These are phyloP conservation scores for Papilio polytes DNA, from an alignment of 1,140 invertebrate genomes.

Conservation along the genomic window DNA sequence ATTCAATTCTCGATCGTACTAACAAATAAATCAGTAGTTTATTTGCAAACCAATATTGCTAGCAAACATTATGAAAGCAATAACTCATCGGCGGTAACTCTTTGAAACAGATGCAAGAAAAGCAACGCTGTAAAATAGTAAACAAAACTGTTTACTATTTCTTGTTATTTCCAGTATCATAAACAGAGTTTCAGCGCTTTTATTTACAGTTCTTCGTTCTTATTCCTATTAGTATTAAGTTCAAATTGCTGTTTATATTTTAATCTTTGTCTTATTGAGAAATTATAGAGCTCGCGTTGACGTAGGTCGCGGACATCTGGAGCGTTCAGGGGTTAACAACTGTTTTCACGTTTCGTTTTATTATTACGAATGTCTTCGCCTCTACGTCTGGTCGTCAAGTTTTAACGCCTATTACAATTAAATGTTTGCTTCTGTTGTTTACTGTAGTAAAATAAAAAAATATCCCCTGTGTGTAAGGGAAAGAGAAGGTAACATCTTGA, in stretches of 20 bases:
- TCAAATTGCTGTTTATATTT: constrained; percentile 2
- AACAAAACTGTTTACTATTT: constrained; percentile 67
- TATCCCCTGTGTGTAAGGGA: constrained; percentile 13
- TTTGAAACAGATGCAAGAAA: constrained; percentile 29
- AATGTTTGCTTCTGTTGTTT: background rate
- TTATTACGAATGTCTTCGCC: constrained; percentile 43
- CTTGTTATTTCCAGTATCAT: constrained; percentile 66
- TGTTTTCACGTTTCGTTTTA: constrained; percentile 51
- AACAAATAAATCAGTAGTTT: constrained; percentile 38
- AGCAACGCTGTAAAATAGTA: constrained; percentile 56
- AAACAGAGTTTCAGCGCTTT: constrained; percentile 53
- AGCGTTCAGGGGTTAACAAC: constrained; percentile 42
- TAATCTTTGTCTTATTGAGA: constrained; percentile 50
- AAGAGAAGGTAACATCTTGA: no score
- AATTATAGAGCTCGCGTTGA: constrained; percentile 51
- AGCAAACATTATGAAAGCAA: constrained; percentile 37
- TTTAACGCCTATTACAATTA: no score
- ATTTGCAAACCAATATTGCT: constrained; percentile 40
- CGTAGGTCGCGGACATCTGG: constrained; percentile 65
- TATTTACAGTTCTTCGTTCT: constrained; percentile 42
- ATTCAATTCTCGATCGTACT: constrained; percentile 23
- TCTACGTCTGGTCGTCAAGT: constrained; percentile 46
- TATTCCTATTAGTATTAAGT: constrained; percentile 12
- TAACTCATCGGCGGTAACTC: constrained; percentile 34
- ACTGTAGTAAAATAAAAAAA: constrained; percentile 32